phyloP scores from a whole-genome alignment of 2,888 invertebrate genomes.

The Dioctria rufipes region DNA sequence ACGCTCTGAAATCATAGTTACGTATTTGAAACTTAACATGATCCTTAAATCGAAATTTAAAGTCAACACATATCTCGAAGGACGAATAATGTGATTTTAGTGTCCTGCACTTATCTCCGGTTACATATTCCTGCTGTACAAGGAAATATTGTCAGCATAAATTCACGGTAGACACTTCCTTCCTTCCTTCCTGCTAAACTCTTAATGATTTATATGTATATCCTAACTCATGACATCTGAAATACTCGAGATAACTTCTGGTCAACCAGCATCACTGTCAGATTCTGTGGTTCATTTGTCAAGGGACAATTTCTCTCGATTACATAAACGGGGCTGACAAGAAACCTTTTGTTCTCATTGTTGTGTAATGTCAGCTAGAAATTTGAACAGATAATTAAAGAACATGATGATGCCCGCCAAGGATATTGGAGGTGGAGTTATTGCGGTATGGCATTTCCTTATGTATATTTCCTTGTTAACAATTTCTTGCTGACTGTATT shows the following conservation, averaged over 20 bases:
- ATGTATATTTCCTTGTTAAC: slow-evolving; percentile 29
- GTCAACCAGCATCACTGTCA: slow-evolving; percentile 50
- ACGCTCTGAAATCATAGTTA: too few relatives aligned
- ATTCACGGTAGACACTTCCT: background rate
- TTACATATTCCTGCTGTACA: background rate
- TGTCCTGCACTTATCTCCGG: background rate
- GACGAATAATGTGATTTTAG: too few relatives aligned
- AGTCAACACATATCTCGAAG: too few relatives aligned
- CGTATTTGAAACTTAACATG: too few relatives aligned
- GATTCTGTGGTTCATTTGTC: slow-evolving; percentile 50
- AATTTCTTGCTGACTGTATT: background rate
- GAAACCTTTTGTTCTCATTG: slow-evolving; percentile 43
- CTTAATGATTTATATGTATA: slow-evolving; percentile 36
- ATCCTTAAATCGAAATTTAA: too few relatives aligned
- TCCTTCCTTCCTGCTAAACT: background rate
- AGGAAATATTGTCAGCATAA: background rate
- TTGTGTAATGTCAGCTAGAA: slow-evolving; percentile 19
- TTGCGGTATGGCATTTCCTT: slow-evolving; percentile 4
- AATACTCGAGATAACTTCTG: slow-evolving; percentile 41
- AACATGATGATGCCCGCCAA: background rate
- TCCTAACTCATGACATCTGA: background rate
- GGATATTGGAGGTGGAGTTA: too few relatives aligned
- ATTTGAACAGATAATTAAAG: slow-evolving; percentile 46
- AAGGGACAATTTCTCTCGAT: slow-evolving; percentile 41
- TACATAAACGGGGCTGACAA: slow-evolving; percentile 14